Evolutionary conservation across 2,888 invertebrate species (phyloP), one percentile per base, ranked within the genome.

Genomic region (Agelastica alni): DNA sequence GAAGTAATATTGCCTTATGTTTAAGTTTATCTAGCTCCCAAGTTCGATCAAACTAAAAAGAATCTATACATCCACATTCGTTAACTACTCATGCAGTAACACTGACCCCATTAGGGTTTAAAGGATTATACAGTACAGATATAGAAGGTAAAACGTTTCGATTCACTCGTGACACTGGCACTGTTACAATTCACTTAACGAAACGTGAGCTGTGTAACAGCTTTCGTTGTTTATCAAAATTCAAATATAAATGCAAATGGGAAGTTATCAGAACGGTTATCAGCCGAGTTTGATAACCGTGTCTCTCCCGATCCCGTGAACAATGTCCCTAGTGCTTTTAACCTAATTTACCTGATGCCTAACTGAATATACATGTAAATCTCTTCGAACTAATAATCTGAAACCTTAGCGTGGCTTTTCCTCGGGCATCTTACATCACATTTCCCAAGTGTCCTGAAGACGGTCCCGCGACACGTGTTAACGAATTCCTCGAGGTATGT

Each of bases 291-390:
- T 66, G 68, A 69, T 71, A 70, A 71, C 32, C 49, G 37, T 26
- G 18, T 43, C 67, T 60, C 64, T 62, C 64, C 63, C 63, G 66
- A 70, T 67, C 56, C 66, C 63, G 68, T 65, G 70, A 70, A 72
- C 73, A 71, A 72, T 69, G 70, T 71, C 69, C 69, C 65, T 61
- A 69, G 62, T 71, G 71, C 68, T 72, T 72, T 69, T 70, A 74
- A 73, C 70, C 70, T 69, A 74, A 74, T 74, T 74, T 73, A 71
- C 71, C 71, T 73, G 71, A 61, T 16, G 64, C 67, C 68, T 72
- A 74, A 74, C 72, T 72, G 71, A 73, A 73, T 73, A 72, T 68
- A 71, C 68, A 70, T 70, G 70, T 67, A 70, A 71, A 71, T 72
- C 64, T 67, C 56, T 60, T 55, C 59, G 48, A 61, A 63, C 66